Conservation (phyloP, 2,113 vertebrate genomes). For the Chaetodon auriga region DNA sequence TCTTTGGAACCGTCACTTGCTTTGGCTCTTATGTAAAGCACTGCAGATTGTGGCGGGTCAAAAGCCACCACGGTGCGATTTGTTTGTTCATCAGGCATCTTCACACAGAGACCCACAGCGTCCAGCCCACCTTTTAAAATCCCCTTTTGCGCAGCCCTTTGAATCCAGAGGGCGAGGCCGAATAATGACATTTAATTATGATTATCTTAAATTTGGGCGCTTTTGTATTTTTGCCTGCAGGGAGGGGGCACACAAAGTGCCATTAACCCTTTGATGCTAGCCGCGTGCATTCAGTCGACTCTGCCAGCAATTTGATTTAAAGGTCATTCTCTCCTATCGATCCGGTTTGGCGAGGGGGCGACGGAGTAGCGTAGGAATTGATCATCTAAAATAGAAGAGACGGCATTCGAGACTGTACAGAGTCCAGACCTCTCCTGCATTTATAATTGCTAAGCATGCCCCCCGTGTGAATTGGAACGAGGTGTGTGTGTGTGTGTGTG, state of each 20-base stretch:
- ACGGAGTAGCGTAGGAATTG: slow-evolving; percentile 81
- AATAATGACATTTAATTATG: slow-evolving; percentile 61
- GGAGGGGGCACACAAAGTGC: slow-evolving; percentile 35
- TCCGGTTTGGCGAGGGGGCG: slow-evolving; percentile 83
- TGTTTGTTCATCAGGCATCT: slow-evolving; percentile 18
- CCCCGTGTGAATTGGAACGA: slow-evolving; percentile 61
- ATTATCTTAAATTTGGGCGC: slow-evolving; percentile 49
- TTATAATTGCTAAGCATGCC: slow-evolving; percentile 69
- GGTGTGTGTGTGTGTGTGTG: background rate
- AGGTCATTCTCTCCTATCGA: slow-evolving; percentile 87
- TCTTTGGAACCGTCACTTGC: slow-evolving; percentile 55
- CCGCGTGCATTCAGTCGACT: slow-evolving; percentile 78
- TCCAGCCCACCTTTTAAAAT: background rate
- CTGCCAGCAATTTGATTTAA: slow-evolving; percentile 88
- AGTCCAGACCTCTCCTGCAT: slow-evolving; percentile 73
- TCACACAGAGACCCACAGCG: background rate
- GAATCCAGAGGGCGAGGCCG: slow-evolving; percentile 16
- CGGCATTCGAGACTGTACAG: slow-evolving; percentile 79
- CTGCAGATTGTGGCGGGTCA: slow-evolving; percentile 49
- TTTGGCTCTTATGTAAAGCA: slow-evolving; percentile 47
- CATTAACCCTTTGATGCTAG: slow-evolving; percentile 82
- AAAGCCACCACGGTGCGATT: slow-evolving; percentile 41
- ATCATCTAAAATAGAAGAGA: slow-evolving; percentile 85
- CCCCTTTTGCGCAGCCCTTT: background rate
- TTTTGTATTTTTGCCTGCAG: slow-evolving; percentile 46